Evolutionary conservation across 2,888 invertebrate species (phyloP).

Genomic region (Hetaerina titia): DNA sequence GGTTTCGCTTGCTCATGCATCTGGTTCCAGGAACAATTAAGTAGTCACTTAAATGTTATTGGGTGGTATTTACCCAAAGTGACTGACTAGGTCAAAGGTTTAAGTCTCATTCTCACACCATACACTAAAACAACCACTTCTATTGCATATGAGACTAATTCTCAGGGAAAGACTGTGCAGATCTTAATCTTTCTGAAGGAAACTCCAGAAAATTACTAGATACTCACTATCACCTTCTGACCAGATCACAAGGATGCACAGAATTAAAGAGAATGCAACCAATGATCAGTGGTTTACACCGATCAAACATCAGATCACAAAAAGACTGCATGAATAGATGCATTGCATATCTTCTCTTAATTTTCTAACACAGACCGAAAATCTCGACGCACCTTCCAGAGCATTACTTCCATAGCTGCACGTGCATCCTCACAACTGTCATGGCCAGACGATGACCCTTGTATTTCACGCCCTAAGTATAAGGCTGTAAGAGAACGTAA

Average conservation of each 20-base stretch:
- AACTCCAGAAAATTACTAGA: slow-evolving; percentile 57
- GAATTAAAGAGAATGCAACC: slow-evolving; percentile 13
- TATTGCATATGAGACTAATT: slow-evolving; percentile 50
- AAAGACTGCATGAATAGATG: not conserved
- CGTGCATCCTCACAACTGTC: slow-evolving; percentile 96
- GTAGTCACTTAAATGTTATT: slow-evolving; percentile 47
- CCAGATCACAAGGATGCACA: slow-evolving; percentile 49
- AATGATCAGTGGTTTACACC: not conserved
- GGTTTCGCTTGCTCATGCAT: slow-evolving; percentile 39
- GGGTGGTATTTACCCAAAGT: slow-evolving; percentile 21
- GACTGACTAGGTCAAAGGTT: slow-evolving; percentile 58
- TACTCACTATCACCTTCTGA: slow-evolving; percentile 40
- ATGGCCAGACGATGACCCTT: slow-evolving; percentile 87
- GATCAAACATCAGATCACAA: slow-evolving; percentile 48
- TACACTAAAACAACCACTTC: slow-evolving; percentile 24
- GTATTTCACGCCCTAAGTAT: slow-evolving; percentile 89
- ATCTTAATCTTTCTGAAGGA: slow-evolving; percentile 51
- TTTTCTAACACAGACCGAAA: slow-evolving; percentile 72
- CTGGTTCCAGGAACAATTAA: slow-evolving; percentile 49
- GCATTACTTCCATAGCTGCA: slow-evolving; percentile 93
- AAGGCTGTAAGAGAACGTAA: slow-evolving; percentile 88
- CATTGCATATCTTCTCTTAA: slow-evolving; percentile 72
- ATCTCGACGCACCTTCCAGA: slow-evolving; percentile 85
- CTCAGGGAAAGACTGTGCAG: slow-evolving; percentile 46
- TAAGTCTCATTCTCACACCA: slow-evolving; percentile 37